These are phyloP conservation scores for Phyllotreta cruciferae DNA, from an alignment of 2,888 invertebrate genomes.

Conservation along the genomic window DNA sequence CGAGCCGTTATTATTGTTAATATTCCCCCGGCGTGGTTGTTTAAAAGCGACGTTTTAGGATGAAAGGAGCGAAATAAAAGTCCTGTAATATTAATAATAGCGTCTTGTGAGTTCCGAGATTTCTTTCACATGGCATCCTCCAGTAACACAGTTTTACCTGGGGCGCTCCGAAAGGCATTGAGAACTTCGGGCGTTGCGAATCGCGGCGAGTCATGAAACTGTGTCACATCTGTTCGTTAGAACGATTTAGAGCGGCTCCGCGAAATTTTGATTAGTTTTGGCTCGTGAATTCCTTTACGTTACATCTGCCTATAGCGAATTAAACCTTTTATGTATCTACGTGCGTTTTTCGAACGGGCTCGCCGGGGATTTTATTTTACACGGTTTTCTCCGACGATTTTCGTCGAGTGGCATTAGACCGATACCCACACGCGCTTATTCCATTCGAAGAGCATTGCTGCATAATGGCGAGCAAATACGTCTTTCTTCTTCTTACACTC, in stretches of 20 bases:
- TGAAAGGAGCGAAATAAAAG: slow-evolving; percentile 1
- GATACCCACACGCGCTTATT: slow-evolving; percentile 36
- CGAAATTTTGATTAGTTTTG: slow-evolving; percentile 56
- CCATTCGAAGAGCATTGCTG: slow-evolving; percentile 10
- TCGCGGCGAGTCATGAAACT: slow-evolving; percentile 46
- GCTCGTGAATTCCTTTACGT: slow-evolving; percentile 50
- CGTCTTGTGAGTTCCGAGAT: slow-evolving; percentile 40
- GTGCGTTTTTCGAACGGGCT: slow-evolving; percentile 24
- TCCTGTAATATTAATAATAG: slow-evolving; percentile 7
- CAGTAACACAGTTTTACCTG: slow-evolving; percentile 46
- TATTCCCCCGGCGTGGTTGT: too few relatives aligned
- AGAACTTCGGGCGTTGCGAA: slow-evolving; percentile 53
- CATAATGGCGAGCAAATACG: slow-evolving; percentile 18
- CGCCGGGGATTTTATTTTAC: slow-evolving; percentile 18
- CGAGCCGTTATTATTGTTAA: too few relatives aligned
- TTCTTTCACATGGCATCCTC: neutral
- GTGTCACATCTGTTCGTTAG: slow-evolving; percentile 48
- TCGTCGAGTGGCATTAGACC: slow-evolving; percentile 35
- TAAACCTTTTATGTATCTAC: slow-evolving; percentile 42
- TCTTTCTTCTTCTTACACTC: slow-evolving; percentile 2
- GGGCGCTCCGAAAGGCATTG: slow-evolving; percentile 43
- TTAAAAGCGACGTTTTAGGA: too few relatives aligned
- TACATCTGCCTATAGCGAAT: slow-evolving; percentile 58
- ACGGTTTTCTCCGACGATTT: slow-evolving; percentile 34
- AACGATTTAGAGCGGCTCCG: slow-evolving; percentile 49